phyloP scores from a whole-genome alignment of 1,140 invertebrate genomes.

The Drosophila kikkawai region DNA sequence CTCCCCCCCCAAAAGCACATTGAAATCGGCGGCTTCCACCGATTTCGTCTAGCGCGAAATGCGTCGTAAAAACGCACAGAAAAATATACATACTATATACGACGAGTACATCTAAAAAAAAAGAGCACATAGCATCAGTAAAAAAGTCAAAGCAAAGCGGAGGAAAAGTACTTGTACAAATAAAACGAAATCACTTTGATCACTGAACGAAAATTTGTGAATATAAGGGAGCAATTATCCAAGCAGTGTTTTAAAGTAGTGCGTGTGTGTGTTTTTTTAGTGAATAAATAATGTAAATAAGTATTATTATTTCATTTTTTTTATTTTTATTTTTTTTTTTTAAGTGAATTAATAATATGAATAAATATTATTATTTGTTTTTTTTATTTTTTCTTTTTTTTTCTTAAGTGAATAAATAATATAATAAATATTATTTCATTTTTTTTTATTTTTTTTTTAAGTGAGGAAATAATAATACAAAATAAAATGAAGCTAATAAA shows the following conservation, averaged over 20 bases:
- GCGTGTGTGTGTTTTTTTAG: too few species aligned
- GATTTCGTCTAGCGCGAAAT: constrained; percentile 76
- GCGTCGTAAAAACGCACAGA: constrained; percentile 67
- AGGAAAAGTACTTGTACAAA: constrained; percentile 23
- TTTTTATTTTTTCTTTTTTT: too few species aligned
- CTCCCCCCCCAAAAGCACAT: neutral
- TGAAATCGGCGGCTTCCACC: constrained; percentile 28
- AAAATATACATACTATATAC: constrained; percentile 13
- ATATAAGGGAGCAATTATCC: neutral
- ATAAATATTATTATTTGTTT: too few species aligned
- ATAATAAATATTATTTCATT: too few species aligned
- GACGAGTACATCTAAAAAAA: constrained; percentile 8
- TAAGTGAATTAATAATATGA: too few species aligned
- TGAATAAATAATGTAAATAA: too few species aligned
- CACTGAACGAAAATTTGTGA: neutral
- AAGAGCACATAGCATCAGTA: constrained; percentile 19
- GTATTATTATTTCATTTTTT: too few species aligned
- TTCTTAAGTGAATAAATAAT: too few species aligned
- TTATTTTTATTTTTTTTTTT: too few species aligned
- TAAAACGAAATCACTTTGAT: constrained; percentile 8
- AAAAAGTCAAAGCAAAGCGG: constrained; percentile 16
- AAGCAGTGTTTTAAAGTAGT: neutral
- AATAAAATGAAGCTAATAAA: too few species aligned
- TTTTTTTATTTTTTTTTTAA: too few species aligned
- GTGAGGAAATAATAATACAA: too few species aligned